Evolutionary conservation across 2,113 vertebrate genomes (phyloP), one percentile per base, ranked within the genome.

Genomic region (Dromaius novaehollandiae): DNA sequence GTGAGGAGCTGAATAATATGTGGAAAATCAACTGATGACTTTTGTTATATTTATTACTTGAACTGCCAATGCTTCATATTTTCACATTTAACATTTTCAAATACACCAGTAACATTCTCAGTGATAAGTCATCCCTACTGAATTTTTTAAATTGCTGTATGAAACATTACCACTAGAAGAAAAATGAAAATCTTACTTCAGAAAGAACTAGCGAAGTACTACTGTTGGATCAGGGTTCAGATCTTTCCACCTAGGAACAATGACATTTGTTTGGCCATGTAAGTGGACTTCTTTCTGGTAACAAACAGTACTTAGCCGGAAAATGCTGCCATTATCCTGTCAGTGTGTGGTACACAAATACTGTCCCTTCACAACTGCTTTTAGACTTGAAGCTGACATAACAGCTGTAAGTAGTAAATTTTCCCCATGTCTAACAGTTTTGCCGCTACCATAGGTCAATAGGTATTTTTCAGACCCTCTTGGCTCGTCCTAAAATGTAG

Each of bases 171-270:
- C 38, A 28, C 8, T 26, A 24, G 36, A 91, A 88, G 75, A 60
- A 88, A 89, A 88, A 4, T 28, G 40, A 88, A 93, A 80, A 50
- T 19, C 1, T 88, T 88, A 17, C 26, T 40, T 80, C 34, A 70
- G 79, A 74, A 87, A 60, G 24, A 86, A 21, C 40, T 40, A 30
- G 32, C 68, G 71, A 88, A 63, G 11, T 50, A 53, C 19, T 53
- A 42, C 2, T 22, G 4, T 82, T 85, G 0, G 0, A 8, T 89
- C 81, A 0, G 4, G 6, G 30, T 79, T 84, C 8, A 22, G 34
- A 63, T 40, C 20, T 85, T 76, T 56, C 30, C 10, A 66, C 65
- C 36, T 61, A 80, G 40, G 18, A 88, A 79, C 3, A 88, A 69
- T 21, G 24, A 70, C 58, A 89, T 74, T 77, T 66, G 13, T 65